Base-by-base conservation (phyloP, 2,113 vertebrate species). In the Gymnorhina tibicen region DNA sequence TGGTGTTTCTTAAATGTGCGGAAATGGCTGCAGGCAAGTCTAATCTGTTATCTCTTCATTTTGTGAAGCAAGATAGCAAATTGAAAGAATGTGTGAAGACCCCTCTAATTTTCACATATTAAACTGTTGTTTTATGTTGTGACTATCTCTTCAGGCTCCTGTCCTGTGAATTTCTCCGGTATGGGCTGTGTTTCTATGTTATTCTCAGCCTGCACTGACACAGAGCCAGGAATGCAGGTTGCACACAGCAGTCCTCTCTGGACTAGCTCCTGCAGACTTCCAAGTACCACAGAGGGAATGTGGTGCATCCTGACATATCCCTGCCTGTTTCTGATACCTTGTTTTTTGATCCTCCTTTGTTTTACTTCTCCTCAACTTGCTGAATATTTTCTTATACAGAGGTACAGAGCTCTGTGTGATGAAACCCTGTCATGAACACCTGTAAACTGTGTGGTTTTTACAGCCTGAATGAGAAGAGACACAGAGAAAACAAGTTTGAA, bases 381-480 rank as follows among this genome's bases (percentile, higher is more conserved):
- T 41, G 24, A 49, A 15, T 62, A 28, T 85, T 87, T 79, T 68
- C 49, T 62, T 76, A 22, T 1, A 28, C 0, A 1, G 22, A 22
- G 28, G 11, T 7, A 30, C 0, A 0, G 47, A 41, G 32, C 39
- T 63, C 27, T 93, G 41, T 4, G 0, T 73, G 67, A 17, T 79
- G 66, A 69, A 93, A 32, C 49, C 11, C 22, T 87, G 23, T 53
- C 77, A 66, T 28, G 16, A 75, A 55, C 46, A 58, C 41, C 78
- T 83, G 49, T 66, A 58, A 52, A 27, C 13, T 52, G 7, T 26
- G 16, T 9, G 7, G 5, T 17, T 83, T 73, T 80, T 75, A 24
- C 21, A 46, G 49, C 64, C 52, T 94, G 58, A 49, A 66, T 59
- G 35, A 72, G 42, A 86, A 83, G 46, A 66, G 15, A 59, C 7